phyloP scores from a whole-genome alignment of 53 echinoderm and acorn worm species.

The Patiria pectinifera region DNA sequence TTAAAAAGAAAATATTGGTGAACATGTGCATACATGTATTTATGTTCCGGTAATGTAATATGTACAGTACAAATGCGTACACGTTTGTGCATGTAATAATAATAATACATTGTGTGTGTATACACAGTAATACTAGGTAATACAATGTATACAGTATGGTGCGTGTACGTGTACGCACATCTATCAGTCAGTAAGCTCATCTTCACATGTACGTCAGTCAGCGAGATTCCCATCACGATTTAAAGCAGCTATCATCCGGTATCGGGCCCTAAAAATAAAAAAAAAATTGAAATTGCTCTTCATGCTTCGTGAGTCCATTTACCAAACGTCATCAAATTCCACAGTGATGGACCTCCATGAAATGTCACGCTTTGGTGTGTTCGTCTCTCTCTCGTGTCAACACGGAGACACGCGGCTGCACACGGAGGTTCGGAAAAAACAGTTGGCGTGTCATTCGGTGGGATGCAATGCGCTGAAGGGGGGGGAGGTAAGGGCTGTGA shows the following conservation, averaged over 20 bases:
- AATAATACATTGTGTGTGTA: too few relatives aligned
- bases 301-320: slow-evolving; percentile 46
- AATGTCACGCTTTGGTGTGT: slow-evolving; percentile 23
- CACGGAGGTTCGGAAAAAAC: background rate
- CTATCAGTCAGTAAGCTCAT: background rate
- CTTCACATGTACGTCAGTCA: background rate
- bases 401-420: background rate
- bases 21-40: too few relatives aligned
- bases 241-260: too few relatives aligned
- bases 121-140: too few relatives aligned
- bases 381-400: background rate
- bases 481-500: background rate
- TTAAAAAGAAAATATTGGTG: too few relatives aligned
- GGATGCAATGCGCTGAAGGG: background rate
- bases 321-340: slow-evolving; percentile 34
- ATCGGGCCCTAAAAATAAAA: background rate
- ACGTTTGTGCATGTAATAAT: too few relatives aligned
- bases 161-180: too few relatives aligned
- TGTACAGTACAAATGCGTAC: too few relatives aligned
- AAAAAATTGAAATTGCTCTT: slow-evolving; percentile 8
- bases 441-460: background rate
- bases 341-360: background rate
- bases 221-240: too few relatives aligned
- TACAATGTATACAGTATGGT: too few relatives aligned
- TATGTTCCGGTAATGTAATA: too few relatives aligned